Evolutionary conservation across 2,888 invertebrate species (phyloP).

Genomic region (Synanthedon tipuliformis): DNA sequence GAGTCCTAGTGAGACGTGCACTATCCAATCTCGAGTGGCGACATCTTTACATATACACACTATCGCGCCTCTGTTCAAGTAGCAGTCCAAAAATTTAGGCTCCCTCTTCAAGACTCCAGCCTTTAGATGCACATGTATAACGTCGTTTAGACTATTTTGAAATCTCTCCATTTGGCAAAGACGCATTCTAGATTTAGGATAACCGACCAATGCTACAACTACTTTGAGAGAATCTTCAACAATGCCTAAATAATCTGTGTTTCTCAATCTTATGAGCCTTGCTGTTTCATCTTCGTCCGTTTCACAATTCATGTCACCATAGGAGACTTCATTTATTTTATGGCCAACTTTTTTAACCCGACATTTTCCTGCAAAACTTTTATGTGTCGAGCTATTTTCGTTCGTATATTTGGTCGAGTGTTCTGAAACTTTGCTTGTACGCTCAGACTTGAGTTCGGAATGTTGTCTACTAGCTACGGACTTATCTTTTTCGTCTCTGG

Average conservation of each 20-base stretch:
- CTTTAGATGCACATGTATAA: conserved; percentile 53
- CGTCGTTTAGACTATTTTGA: conserved; percentile 36
- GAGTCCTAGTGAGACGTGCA: conserved; percentile 45
- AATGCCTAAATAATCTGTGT: conserved; percentile 44
- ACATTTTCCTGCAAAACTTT: conserved; percentile 24
- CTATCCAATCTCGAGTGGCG: conserved; percentile 51
- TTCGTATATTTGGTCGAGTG: conserved; percentile 10
- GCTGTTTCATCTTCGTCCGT: conserved; percentile 45
- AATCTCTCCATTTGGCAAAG: conserved; percentile 46
- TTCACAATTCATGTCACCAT: conserved; percentile 38
- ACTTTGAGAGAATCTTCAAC: conserved; percentile 47
- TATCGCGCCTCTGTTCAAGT: conserved; percentile 50
- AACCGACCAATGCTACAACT: conserved; percentile 45
- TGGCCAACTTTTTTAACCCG: conserved; percentile 12
- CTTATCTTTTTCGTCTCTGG: conserved; percentile 20
- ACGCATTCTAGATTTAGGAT: conserved; percentile 51
- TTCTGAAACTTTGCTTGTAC: conserved; percentile 12
- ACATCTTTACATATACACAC: conserved; percentile 52
- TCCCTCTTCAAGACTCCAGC: conserved; percentile 37
- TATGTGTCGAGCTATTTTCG: conserved; percentile 14
- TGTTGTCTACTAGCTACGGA: conserved; percentile 18
- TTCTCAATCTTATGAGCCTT: conserved; percentile 41
- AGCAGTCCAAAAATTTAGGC: conserved; percentile 49
- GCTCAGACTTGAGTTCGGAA: background rate
- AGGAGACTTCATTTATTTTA: conserved; percentile 28